phyloP scores from a whole-genome alignment of 2,113 vertebrate species.

The Nothocercus nigrocapillus region DNA sequence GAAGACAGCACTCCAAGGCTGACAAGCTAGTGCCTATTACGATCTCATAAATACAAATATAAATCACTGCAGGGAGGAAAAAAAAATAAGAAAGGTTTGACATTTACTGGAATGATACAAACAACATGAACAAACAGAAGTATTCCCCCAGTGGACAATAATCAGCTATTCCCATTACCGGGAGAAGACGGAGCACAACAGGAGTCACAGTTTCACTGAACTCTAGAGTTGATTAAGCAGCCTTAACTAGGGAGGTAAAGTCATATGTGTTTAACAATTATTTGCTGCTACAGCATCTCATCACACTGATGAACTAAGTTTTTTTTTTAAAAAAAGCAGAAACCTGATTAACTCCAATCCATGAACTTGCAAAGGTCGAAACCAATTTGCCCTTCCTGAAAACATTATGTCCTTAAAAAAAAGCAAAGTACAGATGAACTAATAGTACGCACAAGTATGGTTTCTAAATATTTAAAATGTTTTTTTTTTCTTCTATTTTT shows the following conservation, averaged over 20 bases:
- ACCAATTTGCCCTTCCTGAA: background rate
- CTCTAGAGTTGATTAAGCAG: background rate
- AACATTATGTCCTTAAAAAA: background rate
- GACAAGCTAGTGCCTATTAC: background rate
- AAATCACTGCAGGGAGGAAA: background rate
- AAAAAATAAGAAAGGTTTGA: background rate
- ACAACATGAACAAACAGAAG: background rate
- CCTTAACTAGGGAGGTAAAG: background rate
- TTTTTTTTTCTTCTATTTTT: background rate
- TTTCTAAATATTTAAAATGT: background rate
- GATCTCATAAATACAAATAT: constrained; percentile 18
- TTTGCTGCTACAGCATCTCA: background rate
- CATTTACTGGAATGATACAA: background rate
- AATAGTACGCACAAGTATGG: background rate
- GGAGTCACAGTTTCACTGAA: background rate
- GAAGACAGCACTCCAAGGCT: background rate
- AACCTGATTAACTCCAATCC: background rate
- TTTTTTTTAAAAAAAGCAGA: background rate
- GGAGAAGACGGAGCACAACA: background rate
- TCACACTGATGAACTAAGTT: background rate
- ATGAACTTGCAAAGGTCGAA: background rate
- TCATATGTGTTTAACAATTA: background rate
- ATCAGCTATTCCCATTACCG: background rate
- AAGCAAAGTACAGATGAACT: background rate
- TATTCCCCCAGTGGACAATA: background rate